Evolutionary conservation across 2,888 invertebrate genomes (phyloP).

Genomic region (Tinea pellionella): DNA sequence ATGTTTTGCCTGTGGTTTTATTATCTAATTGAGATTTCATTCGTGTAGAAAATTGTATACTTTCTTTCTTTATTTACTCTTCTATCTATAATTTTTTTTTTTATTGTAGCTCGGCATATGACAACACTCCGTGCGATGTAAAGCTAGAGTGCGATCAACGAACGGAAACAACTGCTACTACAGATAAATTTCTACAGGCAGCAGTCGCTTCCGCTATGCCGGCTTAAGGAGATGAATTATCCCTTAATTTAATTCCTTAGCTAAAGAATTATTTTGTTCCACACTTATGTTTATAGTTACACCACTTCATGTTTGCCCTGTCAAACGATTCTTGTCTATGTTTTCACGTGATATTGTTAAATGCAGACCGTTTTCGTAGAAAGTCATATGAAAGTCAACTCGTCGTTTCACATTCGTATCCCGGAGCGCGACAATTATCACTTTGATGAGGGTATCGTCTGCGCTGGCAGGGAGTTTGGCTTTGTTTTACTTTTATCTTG

Average conservation of each 20-base stretch:
- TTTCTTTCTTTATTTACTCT: conserved; percentile 6
- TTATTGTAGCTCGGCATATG: no score
- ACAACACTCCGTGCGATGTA: no score
- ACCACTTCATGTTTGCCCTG: no score
- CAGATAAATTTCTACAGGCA: no score
- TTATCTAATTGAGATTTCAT: conserved; percentile 9
- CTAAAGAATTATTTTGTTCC: no score
- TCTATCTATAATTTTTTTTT: no score
- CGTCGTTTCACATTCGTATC: background rate
- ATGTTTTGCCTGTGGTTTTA: background rate
- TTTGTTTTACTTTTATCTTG: background rate
- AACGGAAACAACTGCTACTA: no score
- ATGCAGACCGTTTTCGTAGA: background rate
- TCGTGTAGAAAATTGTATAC: conserved; percentile 6
- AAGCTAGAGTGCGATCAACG: no score
- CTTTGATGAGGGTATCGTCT: background rate
- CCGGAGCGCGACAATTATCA: background rate
- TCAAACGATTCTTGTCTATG: no score
- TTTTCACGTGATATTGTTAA: background rate
- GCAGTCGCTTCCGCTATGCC: no score
- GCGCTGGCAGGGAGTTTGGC: background rate
- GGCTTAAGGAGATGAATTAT: no score
- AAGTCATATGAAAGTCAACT: background rate
- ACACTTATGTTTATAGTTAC: no score
- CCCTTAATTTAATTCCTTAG: background rate